Conservation (phyloP, 2,797 vertebrate genomes). For the Eidolon dupreanum region DNA sequence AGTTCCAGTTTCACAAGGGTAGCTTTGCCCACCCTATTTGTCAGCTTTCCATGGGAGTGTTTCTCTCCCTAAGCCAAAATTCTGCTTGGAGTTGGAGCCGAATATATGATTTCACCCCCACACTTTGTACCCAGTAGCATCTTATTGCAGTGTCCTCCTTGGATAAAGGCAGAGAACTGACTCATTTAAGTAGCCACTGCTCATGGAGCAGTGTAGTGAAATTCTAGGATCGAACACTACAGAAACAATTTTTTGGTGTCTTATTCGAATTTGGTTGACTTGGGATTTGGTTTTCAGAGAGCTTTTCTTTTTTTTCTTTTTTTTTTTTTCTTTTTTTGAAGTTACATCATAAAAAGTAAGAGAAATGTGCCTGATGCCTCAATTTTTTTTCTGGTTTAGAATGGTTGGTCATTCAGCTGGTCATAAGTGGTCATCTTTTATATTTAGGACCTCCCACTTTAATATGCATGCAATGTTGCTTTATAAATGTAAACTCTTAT, state of each 20-base stretch:
- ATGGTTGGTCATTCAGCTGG: neutral
- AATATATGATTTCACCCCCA: neutral
- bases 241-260: neutral
- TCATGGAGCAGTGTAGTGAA: neutral
- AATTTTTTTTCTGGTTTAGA: neutral
- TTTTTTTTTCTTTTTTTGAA: neutral
- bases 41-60: neutral
- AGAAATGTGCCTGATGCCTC: neutral
- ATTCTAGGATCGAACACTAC: neutral
- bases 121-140: neutral
- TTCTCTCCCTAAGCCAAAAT: neutral
- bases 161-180: neutral
- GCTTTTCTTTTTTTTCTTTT: neutral
- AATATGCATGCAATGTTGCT: neutral
- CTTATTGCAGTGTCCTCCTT: neutral
- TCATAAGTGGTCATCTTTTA: neutral
- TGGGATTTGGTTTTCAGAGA: constrained; percentile 1
- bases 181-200: neutral
- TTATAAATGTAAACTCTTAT: neutral
- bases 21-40: neutral
- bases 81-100: neutral
- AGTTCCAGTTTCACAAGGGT: neutral
- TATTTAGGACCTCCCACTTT: neutral
- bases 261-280: neutral
- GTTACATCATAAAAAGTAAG: neutral